Evolutionary conservation across 2,113 vertebrate genomes (phyloP).

Genomic region (Hypocryptadius cinnamomeus): DNA sequence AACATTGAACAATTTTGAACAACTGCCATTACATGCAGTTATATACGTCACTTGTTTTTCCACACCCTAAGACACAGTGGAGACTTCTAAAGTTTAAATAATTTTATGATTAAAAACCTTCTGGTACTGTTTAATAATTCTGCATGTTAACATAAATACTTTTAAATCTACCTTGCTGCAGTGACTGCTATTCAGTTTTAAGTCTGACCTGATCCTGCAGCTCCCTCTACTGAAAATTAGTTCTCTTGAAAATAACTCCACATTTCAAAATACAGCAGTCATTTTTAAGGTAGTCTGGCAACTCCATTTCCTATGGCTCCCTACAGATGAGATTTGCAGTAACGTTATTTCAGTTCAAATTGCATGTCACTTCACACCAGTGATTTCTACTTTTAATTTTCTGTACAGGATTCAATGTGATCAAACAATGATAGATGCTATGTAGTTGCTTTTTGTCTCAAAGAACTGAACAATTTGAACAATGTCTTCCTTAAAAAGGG

Average conservation of each 20-base stretch:
- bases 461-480: not conserved
- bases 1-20: not conserved
- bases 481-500: not conserved
- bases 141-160: not conserved
- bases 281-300: constrained; percentile 31
- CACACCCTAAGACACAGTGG: not conserved
- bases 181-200: not conserved
- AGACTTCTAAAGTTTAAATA: not conserved
- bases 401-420: not conserved
- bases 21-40: not conserved
- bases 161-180: constrained; percentile 13
- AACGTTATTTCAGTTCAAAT: not conserved
- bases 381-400: not conserved
- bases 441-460: not conserved
- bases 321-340: not conserved
- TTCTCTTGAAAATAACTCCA: not conserved
- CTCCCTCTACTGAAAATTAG: constrained; percentile 55
- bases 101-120: not conserved
- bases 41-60: not conserved
- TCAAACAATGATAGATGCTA: not conserved
- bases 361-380: not conserved
- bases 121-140: constrained; percentile 1
- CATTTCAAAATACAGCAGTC: not conserved
- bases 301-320: not conserved
- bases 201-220: constrained; percentile 37